Evolutionary conservation across 2,113 vertebrate genomes (phyloP).

Genomic region (Sinocyclocheilus maitianheensis): DNA sequence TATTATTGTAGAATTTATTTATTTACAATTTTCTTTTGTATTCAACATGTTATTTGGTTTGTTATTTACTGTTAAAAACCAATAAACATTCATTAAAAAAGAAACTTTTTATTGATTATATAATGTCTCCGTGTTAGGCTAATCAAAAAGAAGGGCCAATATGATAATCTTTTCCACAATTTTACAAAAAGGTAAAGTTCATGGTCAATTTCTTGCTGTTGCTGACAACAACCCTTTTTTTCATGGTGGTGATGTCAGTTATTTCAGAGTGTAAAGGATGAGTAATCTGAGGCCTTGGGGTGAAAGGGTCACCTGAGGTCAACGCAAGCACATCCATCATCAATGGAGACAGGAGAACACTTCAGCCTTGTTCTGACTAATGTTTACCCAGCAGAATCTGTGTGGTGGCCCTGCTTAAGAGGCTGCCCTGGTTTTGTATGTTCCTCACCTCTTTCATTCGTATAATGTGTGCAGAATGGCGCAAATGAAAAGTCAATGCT

Average conservation of each 20-base stretch:
- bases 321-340: constrained; percentile 66
- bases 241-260: constrained; percentile 56
- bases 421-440: background rate
- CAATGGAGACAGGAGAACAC: constrained; percentile 59
- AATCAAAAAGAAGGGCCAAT: background rate
- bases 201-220: background rate
- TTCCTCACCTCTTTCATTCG: background rate
- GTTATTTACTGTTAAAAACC: too few relatives aligned
- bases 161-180: background rate
- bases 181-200: background rate
- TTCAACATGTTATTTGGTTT: too few relatives aligned
- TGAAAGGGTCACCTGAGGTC: constrained; percentile 62
- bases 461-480: background rate
- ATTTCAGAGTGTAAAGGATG: constrained; percentile 52
- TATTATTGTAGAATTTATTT: too few relatives aligned
- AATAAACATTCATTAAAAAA: too few relatives aligned
- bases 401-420: constrained; percentile 23
- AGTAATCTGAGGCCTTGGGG: constrained; percentile 50
- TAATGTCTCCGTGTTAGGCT: background rate
- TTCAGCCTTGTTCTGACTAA: constrained; percentile 50
- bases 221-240: constrained; percentile 5
- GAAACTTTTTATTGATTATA: background rate
- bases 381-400: constrained; percentile 54
- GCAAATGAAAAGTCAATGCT: background rate
- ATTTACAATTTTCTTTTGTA: too few relatives aligned